Percentiles rank a stretch among this genome's conserved stretches.
These are phyloP conservation scores for Diplodus puntazzo DNA, from an alignment of 2,797 vertebrate genomes.

Conservation along the genomic window DNA sequence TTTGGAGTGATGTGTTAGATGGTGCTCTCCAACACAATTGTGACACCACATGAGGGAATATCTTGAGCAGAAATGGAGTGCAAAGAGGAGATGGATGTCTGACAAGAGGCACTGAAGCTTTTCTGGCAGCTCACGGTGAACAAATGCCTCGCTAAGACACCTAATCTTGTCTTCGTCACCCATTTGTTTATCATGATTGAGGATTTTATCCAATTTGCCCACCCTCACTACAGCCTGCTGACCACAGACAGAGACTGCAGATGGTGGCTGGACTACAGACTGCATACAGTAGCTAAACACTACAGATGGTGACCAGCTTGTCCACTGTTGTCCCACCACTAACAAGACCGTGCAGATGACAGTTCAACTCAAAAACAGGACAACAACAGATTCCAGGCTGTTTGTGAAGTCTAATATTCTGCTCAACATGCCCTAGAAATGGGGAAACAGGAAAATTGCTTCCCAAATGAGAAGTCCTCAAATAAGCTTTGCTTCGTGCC, in stretches of 20 bases:
- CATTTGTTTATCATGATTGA: neutral
- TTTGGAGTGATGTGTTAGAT: neutral
- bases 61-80: neutral
- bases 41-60: neutral
- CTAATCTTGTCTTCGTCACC: neutral
- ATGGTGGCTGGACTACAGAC: conserved; percentile 16
- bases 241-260: neutral
- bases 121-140: neutral
- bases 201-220: neutral
- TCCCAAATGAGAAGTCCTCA: conserved; percentile 25
- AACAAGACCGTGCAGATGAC: conserved; percentile 14
- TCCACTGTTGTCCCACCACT: conserved; percentile 1
- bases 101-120: neutral
- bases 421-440: conserved; percentile 19
- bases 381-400: conserved; percentile 21
- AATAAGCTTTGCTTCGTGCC: conserved; percentile 50
- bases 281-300: conserved; percentile 11
- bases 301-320: conserved; percentile 24
- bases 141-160: neutral
- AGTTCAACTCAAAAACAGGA: conserved; percentile 15
- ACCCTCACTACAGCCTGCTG: neutral
- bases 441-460: conserved; percentile 27
- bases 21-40: neutral
- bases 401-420: conserved; percentile 13
- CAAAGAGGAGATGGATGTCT: neutral